Percentiles rank a stretch among this genome's conserved stretches.
phyloP scores from a whole-genome alignment of 2,797 vertebrate species.

The Chaenodraco wilsoni region DNA sequence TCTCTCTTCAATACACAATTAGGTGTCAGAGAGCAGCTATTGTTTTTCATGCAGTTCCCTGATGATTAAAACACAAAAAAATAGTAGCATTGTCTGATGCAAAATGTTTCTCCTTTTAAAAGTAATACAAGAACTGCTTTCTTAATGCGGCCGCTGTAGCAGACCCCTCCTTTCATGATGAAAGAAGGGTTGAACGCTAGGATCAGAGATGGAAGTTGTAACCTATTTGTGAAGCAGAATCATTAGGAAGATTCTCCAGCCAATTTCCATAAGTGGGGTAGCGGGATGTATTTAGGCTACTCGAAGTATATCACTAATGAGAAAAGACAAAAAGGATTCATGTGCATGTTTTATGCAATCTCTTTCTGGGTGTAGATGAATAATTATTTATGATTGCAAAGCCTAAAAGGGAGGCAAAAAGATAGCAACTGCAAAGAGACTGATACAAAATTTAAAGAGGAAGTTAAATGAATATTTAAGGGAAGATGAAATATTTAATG shows the following conservation, averaged over 20 bases:
- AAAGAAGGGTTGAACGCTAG: slow-evolving; percentile 60
- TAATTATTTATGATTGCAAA: slow-evolving; percentile 88
- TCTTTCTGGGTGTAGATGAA: slow-evolving; percentile 84
- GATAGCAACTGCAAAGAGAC: slow-evolving; percentile 79
- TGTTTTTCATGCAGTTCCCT: slow-evolving; percentile 2
- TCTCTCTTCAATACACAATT: neutral
- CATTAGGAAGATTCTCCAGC: slow-evolving; percentile 75
- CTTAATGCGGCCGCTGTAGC: slow-evolving; percentile 14
- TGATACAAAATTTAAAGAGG: slow-evolving; percentile 86
- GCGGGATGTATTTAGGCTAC: slow-evolving; percentile 86
- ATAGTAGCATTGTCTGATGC: slow-evolving; percentile 38
- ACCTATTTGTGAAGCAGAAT: slow-evolving; percentile 80
- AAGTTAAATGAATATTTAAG: slow-evolving; percentile 89
- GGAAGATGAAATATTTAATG: slow-evolving; percentile 87
- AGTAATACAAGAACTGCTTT: slow-evolving; percentile 45
- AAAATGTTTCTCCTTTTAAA: slow-evolving; percentile 34
- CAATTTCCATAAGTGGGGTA: slow-evolving; percentile 85
- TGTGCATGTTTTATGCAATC: slow-evolving; percentile 87
- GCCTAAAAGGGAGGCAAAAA: slow-evolving; percentile 81
- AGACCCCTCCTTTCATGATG: slow-evolving; percentile 64
- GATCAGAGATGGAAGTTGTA: slow-evolving; percentile 69
- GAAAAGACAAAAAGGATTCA: slow-evolving; percentile 86
- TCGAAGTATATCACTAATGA: slow-evolving; percentile 86
- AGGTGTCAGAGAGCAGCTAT: neutral
- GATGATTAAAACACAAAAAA: slow-evolving; percentile 31